Conservation (phyloP, 2,113 vertebrate genomes). For the Ptilonorhynchus violaceus region DNA sequence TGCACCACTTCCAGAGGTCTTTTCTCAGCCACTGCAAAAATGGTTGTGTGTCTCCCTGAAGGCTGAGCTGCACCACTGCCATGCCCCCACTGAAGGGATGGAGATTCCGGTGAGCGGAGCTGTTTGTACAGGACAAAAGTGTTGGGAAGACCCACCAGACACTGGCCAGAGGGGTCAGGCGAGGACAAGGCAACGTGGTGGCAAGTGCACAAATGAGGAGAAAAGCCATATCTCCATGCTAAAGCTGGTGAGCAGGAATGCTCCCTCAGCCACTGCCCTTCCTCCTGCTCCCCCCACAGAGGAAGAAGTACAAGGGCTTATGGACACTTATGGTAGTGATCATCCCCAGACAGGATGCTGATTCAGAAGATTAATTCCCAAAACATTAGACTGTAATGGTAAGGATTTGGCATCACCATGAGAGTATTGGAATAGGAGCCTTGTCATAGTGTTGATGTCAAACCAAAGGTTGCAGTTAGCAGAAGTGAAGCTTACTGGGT, state of each 20-base stretch:
- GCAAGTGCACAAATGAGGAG: background rate
- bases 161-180: no score
- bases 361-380: background rate
- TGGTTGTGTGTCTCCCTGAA: background rate
- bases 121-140: background rate
- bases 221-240: background rate
- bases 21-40: background rate
- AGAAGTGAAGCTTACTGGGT: background rate
- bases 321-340: background rate
- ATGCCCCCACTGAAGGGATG: background rate
- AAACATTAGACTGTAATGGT: background rate
- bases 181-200: background rate
- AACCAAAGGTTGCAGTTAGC: background rate
- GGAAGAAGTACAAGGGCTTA: background rate
- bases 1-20: background rate
- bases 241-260: background rate
- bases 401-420: background rate
- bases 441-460: background rate
- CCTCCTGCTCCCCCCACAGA: fast-evolving
- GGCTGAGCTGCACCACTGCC: background rate
- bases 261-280: background rate
- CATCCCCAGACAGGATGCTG: background rate
- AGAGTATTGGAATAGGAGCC: background rate
- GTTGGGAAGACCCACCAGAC: background rate
- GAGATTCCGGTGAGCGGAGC: background rate